Conservation (phyloP, 2,797 vertebrate genomes). For the Carapus acus region DNA sequence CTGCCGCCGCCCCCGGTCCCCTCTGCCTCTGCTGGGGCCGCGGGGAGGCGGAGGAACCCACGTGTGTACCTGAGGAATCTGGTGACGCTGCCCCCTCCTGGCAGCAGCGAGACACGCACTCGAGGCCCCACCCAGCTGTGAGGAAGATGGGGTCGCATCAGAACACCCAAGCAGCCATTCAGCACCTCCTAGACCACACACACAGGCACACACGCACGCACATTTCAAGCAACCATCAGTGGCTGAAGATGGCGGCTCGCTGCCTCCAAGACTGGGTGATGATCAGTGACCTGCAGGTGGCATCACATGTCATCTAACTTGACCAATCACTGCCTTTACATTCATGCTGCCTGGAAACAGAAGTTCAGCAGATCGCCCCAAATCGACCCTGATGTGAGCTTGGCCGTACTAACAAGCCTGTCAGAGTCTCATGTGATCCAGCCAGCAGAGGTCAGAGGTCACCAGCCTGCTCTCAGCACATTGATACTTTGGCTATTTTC, state of each 20-base stretch:
- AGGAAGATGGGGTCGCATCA: neutral
- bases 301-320: no score
- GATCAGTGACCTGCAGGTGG: no score
- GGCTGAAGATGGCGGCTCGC: neutral
- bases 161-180: neutral
- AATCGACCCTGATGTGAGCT: no score
- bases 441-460: conserved; percentile 33
- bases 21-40: conserved; percentile 32
- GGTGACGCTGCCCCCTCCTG: conserved; percentile 50
- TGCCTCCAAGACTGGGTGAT: neutral
- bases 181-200: conserved; percentile 1
- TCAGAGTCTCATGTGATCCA: neutral
- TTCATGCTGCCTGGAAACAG: no score
- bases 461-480: neutral
- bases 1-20: conserved; percentile 30
- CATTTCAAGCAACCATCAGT: neutral
- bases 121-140: conserved; percentile 73
- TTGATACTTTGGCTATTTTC: neutral
- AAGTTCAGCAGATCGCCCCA: no score
- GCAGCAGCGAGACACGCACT: conserved; percentile 51
- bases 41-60: conserved; percentile 73
- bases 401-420: neutral
- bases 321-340: no score
- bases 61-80: conserved; percentile 74
- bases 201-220: conserved; percentile 1